These are phyloP conservation scores for Odontophorus gujanensis DNA, from an alignment of 2,113 vertebrate species.

Conservation along the genomic window DNA sequence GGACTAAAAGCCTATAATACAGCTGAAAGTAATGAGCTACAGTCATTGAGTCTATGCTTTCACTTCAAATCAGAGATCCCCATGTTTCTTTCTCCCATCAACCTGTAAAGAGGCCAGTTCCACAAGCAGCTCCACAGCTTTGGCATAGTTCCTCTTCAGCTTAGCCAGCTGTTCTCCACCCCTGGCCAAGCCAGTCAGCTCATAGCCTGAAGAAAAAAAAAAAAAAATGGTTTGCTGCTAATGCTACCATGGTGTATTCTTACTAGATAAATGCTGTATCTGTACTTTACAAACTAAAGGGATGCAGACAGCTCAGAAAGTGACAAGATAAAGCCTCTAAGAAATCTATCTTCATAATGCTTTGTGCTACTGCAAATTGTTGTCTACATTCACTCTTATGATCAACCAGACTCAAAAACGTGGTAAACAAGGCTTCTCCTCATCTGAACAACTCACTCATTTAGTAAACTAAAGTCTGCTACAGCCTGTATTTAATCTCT, in stretches of 20 bases:
- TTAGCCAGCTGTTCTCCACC: slow-evolving; percentile 97
- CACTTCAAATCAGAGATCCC: not conserved
- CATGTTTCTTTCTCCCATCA: not conserved
- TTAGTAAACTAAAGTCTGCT: not conserved
- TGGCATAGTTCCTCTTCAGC: slow-evolving; percentile 97
- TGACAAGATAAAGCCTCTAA: not conserved
- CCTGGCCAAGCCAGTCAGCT: slow-evolving; percentile 95
- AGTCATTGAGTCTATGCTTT: not conserved
- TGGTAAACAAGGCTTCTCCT: not conserved
- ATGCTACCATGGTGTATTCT: not conserved
- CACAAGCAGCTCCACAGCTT: slow-evolving; percentile 97
- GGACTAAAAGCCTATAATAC: not conserved
- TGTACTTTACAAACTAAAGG: not conserved
- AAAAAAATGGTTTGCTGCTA: not conserved
- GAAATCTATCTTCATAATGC: not conserved
- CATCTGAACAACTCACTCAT: not conserved
- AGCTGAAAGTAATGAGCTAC: not conserved
- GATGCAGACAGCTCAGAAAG: not conserved
- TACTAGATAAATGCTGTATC: not conserved
- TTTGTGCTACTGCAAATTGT: not conserved
- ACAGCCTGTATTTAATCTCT: not conserved
- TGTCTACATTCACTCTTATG: not conserved
- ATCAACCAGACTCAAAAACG: not conserved
- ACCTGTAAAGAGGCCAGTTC: slow-evolving; percentile 98
- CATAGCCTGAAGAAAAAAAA: slow-evolving; percentile 86